Conservation (phyloP, 1,140 invertebrate species). For the Bombus impatiens region DNA sequence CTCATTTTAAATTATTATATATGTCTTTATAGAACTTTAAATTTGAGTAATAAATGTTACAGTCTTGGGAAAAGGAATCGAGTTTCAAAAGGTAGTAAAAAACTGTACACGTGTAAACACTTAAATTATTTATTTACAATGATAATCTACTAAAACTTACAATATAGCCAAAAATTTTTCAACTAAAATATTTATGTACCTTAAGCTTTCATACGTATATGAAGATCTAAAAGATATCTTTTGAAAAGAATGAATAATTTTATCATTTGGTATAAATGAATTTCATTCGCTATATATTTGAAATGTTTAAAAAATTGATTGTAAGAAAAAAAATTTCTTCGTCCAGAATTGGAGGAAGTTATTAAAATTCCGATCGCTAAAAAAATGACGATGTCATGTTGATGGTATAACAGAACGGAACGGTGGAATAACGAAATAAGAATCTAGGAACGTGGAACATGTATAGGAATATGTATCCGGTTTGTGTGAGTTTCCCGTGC, state of each 20-base stretch:
- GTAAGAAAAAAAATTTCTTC: neutral
- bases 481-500: conserved; percentile 42
- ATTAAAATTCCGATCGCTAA: neutral
- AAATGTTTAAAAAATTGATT: neutral
- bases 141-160: neutral
- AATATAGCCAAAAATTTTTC: neutral
- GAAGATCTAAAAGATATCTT: neutral
- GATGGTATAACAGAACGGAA: conserved; percentile 2
- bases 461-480: conserved; percentile 57
- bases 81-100: neutral
- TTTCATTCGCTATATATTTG: neutral
- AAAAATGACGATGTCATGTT: neutral
- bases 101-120: too few species aligned
- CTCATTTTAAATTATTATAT: neutral
- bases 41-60: neutral
- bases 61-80: neutral
- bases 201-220: neutral
- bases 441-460: conserved; percentile 29
- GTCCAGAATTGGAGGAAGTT: too few species aligned
- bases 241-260: neutral
- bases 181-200: neutral
- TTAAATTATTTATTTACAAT: too few species aligned
- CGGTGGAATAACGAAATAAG: conserved; percentile 21
- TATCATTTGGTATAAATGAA: neutral
- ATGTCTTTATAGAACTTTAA: neutral